phyloP scores from a whole-genome alignment of 2,888 invertebrate species.

The Augiades crinisus region DNA sequence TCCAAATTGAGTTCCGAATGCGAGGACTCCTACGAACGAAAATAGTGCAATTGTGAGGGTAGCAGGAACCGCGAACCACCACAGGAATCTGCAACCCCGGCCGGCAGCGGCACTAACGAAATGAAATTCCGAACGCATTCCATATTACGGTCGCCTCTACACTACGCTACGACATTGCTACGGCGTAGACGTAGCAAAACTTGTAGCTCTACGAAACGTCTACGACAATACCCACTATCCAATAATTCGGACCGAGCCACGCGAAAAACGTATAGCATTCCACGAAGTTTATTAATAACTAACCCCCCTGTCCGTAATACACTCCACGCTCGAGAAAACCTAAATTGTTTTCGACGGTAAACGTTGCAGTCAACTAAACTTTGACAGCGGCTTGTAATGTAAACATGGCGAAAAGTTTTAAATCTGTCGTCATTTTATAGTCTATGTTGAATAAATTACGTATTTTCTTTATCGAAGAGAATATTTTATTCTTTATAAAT shows the following conservation, averaged over 20 bases:
- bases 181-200: conserved; percentile 18
- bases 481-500: no score
- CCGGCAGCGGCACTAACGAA: conserved; percentile 59
- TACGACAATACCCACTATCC: conserved; percentile 19
- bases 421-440: no score
- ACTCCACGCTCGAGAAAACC: conserved; percentile 4
- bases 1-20: conserved; percentile 1
- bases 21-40: neutral
- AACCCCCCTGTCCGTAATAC: conserved; percentile 2
- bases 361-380: conserved; percentile 14
- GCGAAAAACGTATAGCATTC: conserved; percentile 20
- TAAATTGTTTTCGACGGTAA: conserved; percentile 17
- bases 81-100: conserved; percentile 60
- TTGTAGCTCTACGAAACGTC: conserved; percentile 3
- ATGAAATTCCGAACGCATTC: conserved; percentile 74
- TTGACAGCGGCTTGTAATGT: neutral
- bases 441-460: no score
- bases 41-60: neutral
- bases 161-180: conserved; percentile 24
- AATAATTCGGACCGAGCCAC: conserved; percentile 7
- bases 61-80: conserved; percentile 39
- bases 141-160: conserved; percentile 33
- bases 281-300: conserved; percentile 22
- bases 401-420: no score
- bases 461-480: no score